Base-by-base conservation (phyloP, 1,140 invertebrate genomes). In the Plectus sambesii region DNA sequence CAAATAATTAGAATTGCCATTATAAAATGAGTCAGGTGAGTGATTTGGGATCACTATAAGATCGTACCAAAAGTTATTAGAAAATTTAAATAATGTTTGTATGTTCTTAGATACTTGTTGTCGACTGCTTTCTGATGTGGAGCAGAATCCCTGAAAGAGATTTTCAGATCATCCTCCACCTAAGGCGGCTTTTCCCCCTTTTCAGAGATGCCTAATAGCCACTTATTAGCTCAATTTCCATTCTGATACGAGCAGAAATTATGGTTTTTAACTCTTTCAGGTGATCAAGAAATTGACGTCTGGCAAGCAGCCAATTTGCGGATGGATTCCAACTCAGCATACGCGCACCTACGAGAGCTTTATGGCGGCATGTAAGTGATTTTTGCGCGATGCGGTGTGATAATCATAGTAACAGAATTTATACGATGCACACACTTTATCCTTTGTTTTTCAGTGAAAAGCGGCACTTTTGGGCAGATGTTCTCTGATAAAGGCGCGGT, bases 271-370 rank as follows among this genome's bases (percentile, higher is more conserved):
- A n/a, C n/a, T n/a, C n/a, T n/a, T n/a, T n/a, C 37, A 64, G 63
- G 30, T 68, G 5, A 19, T 66, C 33, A 51, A 61, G 19, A 56
- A 67, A 12, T 51, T 61, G 5, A 41, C 41, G 5, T 54, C 36
- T 30, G 55, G 49, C n/a, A 48, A 58, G 33, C 42, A 48, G 15
- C 62, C 62, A 8, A n/a, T 29, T 9, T 69, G 63, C 33, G 63
- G 63, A 1, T 66, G 63, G 66, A 63, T 67, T 35, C 51, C 66
- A 3, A 69, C 63, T 22, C 43, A 62, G 35, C 39, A 63, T 24
- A 64, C 63, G 4, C 42, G 66, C n/a, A 61, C 56, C 3, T 66
- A 69, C 45, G 53, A 65, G 29, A 8, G 47, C 23, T 61, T 51
- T 46, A 30, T 61, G 2, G 25, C 37, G 47, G 45, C 44, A 9